Evolutionary conservation across 2,888 invertebrate genomes (phyloP), one percentile per base, ranked within the genome.

Genomic region (Napeogenes inachia): DNA sequence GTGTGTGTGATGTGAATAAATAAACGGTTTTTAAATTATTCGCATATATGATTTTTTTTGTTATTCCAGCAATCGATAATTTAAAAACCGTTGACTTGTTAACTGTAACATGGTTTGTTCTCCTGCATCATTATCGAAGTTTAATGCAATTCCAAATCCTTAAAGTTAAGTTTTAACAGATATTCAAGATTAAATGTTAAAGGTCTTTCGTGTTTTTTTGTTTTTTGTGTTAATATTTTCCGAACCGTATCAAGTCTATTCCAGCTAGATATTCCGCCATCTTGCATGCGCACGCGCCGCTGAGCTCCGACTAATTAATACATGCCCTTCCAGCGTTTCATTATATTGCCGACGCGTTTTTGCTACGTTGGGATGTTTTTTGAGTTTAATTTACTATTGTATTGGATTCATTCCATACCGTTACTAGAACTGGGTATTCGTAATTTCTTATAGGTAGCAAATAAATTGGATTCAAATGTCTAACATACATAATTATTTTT

Each of bases 321-420:
- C 81, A 73, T 76, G 82, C 83, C 86, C 85, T 86, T 84, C 79
- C 76, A 81, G 77, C 78, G 85, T 80, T 83, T 86, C 80, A 86
- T 85, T 85, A 85, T 33, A 70, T 74, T 70, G 80, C 80, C 84
- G 83, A 85, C 86, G 81, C 75, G 75, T 87, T 87, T 87, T 86
- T 86, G 73, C 54, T 35, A 13, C n/a, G 57, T 46, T 13, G 38
- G 21, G 13, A 57, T 50, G n/a, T 61, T 61, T 61, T 57, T 61
- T 61, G 35, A 54, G 30, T 38, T 54, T 10, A 46, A 35, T 21
- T 45, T 45, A 54, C 45, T 57, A 45, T 60, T 56, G 56, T 56
- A 60, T 56, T 56, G 57, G 13, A 54, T 30, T 30, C 6, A 10
- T 30, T 50, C 30, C 12, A 30, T 50, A 50, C 30, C 30, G 30